These are phyloP conservation scores for Carcharodon carcharias DNA, from an alignment of 2,797 vertebrate genomes.

Conservation along the genomic window DNA sequence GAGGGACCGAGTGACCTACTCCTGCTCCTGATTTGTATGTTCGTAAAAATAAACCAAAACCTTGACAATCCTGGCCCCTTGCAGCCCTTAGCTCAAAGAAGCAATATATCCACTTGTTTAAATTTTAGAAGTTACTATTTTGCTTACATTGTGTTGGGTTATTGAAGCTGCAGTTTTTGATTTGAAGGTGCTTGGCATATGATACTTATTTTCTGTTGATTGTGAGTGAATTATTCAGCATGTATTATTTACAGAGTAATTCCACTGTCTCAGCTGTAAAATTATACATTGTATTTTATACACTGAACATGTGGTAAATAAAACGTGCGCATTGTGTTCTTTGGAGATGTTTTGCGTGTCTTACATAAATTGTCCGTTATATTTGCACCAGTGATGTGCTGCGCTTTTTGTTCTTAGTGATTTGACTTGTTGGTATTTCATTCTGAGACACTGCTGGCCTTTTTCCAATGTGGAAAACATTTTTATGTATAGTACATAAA, in stretches of 20 bases:
- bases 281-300: background rate
- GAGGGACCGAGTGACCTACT: too few species aligned
- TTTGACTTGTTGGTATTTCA: background rate
- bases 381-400: background rate
- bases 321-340: background rate
- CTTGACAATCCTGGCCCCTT: background rate
- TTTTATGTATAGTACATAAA: background rate
- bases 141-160: background rate
- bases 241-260: background rate
- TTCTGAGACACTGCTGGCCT: background rate
- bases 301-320: background rate
- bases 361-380: background rate
- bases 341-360: background rate
- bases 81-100: background rate
- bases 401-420: background rate
- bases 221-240: background rate
- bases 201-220: background rate
- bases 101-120: background rate
- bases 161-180: background rate
- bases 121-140: background rate
- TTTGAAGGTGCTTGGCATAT: background rate
- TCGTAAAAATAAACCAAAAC: too few species aligned
- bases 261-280: constrained; percentile 1
- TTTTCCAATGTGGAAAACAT: background rate
- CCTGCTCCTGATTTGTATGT: too few species aligned